These are phyloP conservation scores for Scrobipalpa atriplicella DNA, from an alignment of 2,888 invertebrate genomes.

Conservation along the genomic window DNA sequence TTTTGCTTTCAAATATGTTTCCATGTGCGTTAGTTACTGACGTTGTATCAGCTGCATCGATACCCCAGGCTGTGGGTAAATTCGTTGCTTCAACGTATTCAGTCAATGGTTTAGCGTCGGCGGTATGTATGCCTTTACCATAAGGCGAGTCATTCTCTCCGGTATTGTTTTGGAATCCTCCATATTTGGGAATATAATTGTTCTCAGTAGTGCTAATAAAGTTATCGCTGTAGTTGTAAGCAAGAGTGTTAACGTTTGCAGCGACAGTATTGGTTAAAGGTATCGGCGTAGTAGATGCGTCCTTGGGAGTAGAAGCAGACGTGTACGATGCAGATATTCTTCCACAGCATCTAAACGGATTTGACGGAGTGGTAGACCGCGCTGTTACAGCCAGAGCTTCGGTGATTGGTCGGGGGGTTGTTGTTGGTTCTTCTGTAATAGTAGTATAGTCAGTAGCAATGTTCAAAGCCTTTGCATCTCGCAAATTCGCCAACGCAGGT, in stretches of 20 bases:
- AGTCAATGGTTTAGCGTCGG: conserved; percentile 71
- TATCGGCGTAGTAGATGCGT: conserved; percentile 61
- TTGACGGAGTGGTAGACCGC: conserved; percentile 57
- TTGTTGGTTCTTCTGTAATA: conserved; percentile 50
- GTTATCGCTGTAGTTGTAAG: conserved; percentile 50
- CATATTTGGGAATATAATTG: conserved; percentile 63
- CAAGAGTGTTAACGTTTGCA: conserved; percentile 53
- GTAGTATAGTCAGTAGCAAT: conserved; percentile 55
- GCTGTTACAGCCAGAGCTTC: conserved; percentile 52
- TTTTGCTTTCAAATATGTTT: conserved; percentile 70
- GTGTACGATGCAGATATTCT: conserved; percentile 76
- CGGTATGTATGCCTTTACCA: conserved; percentile 68
- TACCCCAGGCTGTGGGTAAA: conserved; percentile 73
- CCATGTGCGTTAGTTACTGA: conserved; percentile 52
- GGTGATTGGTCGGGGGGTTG: conserved; percentile 49
- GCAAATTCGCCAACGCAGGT: conserved; percentile 50
- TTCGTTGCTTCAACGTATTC: conserved; percentile 75
- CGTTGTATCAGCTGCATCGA: conserved; percentile 61
- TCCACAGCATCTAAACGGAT: conserved; percentile 70
- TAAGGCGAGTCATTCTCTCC: conserved; percentile 66
- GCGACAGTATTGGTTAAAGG: conserved; percentile 75
- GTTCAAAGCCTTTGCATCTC: conserved; percentile 73
- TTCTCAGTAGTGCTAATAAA: conserved; percentile 55
- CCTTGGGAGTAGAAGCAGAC: conserved; percentile 58
- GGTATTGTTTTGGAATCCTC: conserved; percentile 75